A percentile compares a stretch with the other conserved stretches of the same genome.
These are phyloP conservation scores for Macrobrachium rosenbergii DNA, from an alignment of 1,140 invertebrate genomes.

Conservation along the genomic window DNA sequence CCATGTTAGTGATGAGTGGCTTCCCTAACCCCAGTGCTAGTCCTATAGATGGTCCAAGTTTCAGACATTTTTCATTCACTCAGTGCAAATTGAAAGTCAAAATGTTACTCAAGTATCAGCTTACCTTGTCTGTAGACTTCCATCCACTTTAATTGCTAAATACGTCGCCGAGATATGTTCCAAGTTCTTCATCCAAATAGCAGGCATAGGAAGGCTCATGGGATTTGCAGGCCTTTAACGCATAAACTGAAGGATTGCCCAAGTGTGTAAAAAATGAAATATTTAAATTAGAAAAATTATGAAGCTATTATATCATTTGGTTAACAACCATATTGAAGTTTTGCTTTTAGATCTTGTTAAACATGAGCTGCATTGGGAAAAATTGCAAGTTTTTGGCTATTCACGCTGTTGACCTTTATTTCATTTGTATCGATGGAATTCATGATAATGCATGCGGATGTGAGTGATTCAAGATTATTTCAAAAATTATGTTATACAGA, in stretches of 20 bases:
- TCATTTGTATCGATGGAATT: no score
- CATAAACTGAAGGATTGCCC: conserved; percentile 73
- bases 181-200: conserved; percentile 73
- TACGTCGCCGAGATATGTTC: conserved; percentile 76
- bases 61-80: background rate
- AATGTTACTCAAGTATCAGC: background rate
- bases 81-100: background rate
- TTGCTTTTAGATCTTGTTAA: no score
- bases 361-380: no score
- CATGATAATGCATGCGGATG: no score
- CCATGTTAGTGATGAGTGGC: no score
- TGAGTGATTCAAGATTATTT: no score
- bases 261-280: background rate
- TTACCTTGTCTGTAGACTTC: conserved; percentile 53
- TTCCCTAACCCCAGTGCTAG: background rate
- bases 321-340: no score
- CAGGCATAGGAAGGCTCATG: conserved; percentile 77
- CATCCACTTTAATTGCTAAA: conserved; percentile 68
- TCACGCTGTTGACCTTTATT: no score
- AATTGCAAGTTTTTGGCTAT: no score
- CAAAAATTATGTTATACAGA: no score
- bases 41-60: no score
- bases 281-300: background rate
- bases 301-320: no score
- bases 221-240: conserved; percentile 78